These are phyloP conservation scores for Carapus acus DNA, from an alignment of 2,797 vertebrate species.

Conservation along the genomic window DNA sequence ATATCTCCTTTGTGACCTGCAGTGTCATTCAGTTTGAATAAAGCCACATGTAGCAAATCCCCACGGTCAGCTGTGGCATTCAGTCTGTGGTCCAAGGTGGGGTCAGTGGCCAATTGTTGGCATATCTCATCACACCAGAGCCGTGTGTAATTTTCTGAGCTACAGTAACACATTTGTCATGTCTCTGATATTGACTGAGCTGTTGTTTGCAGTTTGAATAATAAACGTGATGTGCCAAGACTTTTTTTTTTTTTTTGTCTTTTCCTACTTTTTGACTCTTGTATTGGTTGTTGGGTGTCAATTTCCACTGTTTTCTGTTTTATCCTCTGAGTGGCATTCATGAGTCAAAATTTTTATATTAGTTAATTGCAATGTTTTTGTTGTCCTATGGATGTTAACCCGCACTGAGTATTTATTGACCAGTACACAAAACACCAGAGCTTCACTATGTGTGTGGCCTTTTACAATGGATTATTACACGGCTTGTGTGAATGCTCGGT, in stretches of 20 bases:
- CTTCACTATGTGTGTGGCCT: too few species aligned
- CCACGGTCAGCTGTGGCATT: constrained; percentile 25
- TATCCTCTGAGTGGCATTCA: background rate
- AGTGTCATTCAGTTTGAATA: constrained; percentile 33
- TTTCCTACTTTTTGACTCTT: background rate
- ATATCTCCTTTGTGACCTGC: constrained; percentile 17
- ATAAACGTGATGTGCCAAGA: constrained; percentile 20
- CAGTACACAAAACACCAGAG: too few species aligned
- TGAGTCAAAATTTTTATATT: too few species aligned
- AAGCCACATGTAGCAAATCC: constrained; percentile 11
- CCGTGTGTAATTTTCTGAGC: constrained; percentile 8
- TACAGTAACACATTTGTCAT: constrained; percentile 21
- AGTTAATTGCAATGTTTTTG: too few species aligned
- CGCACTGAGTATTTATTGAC: too few species aligned
- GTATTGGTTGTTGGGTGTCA: background rate
- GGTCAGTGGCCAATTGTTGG: constrained; percentile 15
- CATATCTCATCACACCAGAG: constrained; percentile 31
- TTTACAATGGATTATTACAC: too few species aligned
- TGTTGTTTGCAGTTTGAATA: constrained; percentile 30
- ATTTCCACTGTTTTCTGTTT: background rate
- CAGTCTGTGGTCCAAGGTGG: constrained; percentile 31
- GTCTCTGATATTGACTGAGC: constrained; percentile 22
- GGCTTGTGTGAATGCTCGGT: too few species aligned
- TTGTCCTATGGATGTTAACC: too few species aligned
- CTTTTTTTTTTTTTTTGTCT: constrained; percentile 8